These are phyloP conservation scores for Drosophila nigromelanica DNA, from an alignment of 1,140 invertebrate genomes.

Conservation along the genomic window DNA sequence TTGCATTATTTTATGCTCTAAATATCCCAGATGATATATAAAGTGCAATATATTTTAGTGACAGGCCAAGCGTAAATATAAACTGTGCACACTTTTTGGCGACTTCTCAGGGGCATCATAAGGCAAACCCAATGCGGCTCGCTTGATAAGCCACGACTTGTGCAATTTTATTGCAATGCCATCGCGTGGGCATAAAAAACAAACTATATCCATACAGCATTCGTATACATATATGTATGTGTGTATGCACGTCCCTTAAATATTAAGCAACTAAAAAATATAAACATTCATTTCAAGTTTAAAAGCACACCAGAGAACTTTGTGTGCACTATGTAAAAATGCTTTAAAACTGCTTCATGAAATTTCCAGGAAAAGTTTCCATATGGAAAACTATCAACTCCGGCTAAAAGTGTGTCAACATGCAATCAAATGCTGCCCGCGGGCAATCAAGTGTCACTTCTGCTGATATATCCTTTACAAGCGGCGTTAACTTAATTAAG, in stretches of 20 bases:
- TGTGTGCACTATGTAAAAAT: neutral
- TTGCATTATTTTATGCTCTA: neutral
- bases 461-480: slow-evolving; percentile 7
- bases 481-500: slow-evolving; percentile 56
- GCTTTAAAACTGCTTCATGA: neutral
- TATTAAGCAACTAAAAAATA: slow-evolving; percentile 54
- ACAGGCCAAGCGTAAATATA: slow-evolving; percentile 59
- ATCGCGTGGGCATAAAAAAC: slow-evolving; percentile 17
- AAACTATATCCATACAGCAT: neutral
- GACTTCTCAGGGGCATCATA: slow-evolving; percentile 43
- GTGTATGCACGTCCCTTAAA: slow-evolving; percentile 53
- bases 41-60: slow-evolving; percentile 72
- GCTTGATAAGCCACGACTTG: slow-evolving; percentile 65
- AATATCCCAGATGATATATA: slow-evolving; percentile 66
- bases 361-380: slow-evolving; percentile 17
- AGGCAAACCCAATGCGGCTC: slow-evolving; percentile 48
- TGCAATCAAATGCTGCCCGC: slow-evolving; percentile 6
- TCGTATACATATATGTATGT: slow-evolving; percentile 22
- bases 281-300: slow-evolving; percentile 1
- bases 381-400: slow-evolving; percentile 11
- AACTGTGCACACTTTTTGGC: slow-evolving; percentile 43
- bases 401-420: neutral
- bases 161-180: slow-evolving; percentile 50
- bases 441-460: slow-evolving; percentile 10
- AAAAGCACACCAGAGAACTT: neutral